A percentile compares a stretch with the other conserved stretches of the same genome.
These are phyloP conservation scores for Rotaria socialis DNA, from an alignment of 2,888 invertebrate species.

Conservation along the genomic window DNA sequence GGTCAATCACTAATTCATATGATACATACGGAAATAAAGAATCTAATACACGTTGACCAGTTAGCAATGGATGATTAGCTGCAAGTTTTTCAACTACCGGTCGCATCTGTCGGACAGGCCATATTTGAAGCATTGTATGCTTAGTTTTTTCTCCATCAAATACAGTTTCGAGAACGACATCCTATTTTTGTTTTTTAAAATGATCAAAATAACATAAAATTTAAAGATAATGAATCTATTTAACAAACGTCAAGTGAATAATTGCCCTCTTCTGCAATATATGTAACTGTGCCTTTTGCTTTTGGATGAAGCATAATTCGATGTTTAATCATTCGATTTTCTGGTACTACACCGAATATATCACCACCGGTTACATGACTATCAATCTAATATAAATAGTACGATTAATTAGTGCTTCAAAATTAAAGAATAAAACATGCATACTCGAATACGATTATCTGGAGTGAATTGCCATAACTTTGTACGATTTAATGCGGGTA, in stretches of 20 bases:
- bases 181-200: constrained; percentile 63
- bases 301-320: constrained; percentile 88
- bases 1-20: background rate
- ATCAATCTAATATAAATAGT: constrained; percentile 62
- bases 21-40: constrained; percentile 85
- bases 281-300: constrained; percentile 91
- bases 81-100: constrained; percentile 95
- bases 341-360: constrained; percentile 87
- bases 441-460: constrained; percentile 46
- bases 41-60: constrained; percentile 95
- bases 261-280: constrained; percentile 84
- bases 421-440: background rate
- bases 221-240: background rate
- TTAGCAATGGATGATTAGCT: constrained; percentile 93
- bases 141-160: constrained; percentile 89
- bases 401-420: too few relatives aligned
- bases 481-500: constrained; percentile 78
- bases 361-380: constrained; percentile 98
- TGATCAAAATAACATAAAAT: background rate
- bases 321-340: constrained; percentile 95
- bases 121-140: constrained; percentile 95
- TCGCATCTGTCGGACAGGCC: constrained; percentile 96
- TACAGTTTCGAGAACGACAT: constrained; percentile 92
- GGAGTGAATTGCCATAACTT: constrained; percentile 87
- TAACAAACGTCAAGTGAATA: constrained; percentile 66